These are phyloP conservation scores for Tragelaphus scriptus DNA, from an alignment of 2,113 vertebrate genomes.

Conservation along the genomic window DNA sequence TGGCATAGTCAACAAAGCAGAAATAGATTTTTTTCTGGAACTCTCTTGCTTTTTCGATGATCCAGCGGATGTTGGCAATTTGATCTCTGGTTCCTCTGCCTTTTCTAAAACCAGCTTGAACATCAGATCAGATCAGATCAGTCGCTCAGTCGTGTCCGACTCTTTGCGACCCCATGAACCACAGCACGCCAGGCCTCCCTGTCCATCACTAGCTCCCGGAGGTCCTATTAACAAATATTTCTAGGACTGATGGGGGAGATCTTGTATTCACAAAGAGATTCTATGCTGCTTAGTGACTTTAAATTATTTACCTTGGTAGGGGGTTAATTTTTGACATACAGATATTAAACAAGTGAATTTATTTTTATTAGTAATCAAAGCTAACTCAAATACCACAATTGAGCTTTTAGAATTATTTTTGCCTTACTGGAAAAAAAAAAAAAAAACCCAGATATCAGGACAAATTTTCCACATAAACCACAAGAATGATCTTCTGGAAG, in stretches of 20 bases:
- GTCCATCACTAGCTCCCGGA: too few relatives aligned
- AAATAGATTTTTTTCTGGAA: too few relatives aligned
- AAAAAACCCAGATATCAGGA: neutral
- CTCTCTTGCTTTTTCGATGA: too few relatives aligned
- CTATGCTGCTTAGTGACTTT: neutral
- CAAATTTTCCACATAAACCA: neutral
- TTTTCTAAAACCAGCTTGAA: too few relatives aligned
- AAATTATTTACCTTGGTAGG: neutral
- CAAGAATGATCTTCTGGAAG: neutral
- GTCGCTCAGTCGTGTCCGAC: too few relatives aligned
- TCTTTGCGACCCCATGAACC: too few relatives aligned
- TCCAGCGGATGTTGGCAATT: too few relatives aligned
- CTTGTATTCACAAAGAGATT: neutral
- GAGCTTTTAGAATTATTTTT: neutral
- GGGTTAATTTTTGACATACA: neutral
- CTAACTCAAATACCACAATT: neutral
- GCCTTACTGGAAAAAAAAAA: neutral
- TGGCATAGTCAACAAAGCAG: too few relatives aligned
- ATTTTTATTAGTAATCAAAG: neutral
- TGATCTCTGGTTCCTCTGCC: too few relatives aligned
- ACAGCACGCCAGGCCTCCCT: too few relatives aligned
- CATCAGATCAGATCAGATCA: too few relatives aligned
- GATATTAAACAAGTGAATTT: neutral
- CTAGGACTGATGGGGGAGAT: neutral
- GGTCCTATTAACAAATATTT: neutral